Conservation (phyloP, 2,113 vertebrate species). For the Epinephelus cyanopodus region DNA sequence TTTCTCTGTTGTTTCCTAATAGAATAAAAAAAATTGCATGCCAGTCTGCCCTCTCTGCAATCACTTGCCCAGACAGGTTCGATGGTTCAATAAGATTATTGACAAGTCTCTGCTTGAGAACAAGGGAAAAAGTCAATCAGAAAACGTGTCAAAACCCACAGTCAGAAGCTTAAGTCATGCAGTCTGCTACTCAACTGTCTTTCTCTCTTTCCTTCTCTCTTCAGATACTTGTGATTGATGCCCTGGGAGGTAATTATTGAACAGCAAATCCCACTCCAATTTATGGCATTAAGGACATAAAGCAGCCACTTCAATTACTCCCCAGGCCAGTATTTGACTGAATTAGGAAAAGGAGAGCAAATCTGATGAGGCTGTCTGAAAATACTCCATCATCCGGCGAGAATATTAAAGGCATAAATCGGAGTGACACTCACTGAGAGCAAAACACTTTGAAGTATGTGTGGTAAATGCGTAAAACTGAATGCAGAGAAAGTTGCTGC, state of each 20-base stretch:
- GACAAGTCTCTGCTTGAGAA: slow-evolving; percentile 47
- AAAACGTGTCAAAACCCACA: slow-evolving; percentile 31
- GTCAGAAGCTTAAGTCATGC: slow-evolving; percentile 8
- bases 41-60: slow-evolving; percentile 15
- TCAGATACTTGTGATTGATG: slow-evolving; percentile 50
- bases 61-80: slow-evolving; percentile 33
- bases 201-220: slow-evolving; percentile 1
- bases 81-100: slow-evolving; percentile 29
- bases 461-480: slow-evolving; percentile 1
- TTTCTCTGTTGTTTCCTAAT: slow-evolving; percentile 6
- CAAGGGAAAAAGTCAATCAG: slow-evolving; percentile 29
- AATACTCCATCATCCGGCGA: slow-evolving; percentile 20
- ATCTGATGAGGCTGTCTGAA: slow-evolving; percentile 42
- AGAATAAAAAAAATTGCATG: slow-evolving; percentile 28
- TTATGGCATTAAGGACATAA: slow-evolving; percentile 61
- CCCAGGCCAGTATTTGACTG: slow-evolving; percentile 31
- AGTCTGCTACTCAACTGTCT: neutral
- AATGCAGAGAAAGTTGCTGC: neutral
- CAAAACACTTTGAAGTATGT: neutral
- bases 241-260: slow-evolving; percentile 56
- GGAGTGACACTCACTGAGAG: neutral
- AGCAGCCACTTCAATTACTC: slow-evolving; percentile 58
- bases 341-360: slow-evolving; percentile 48
- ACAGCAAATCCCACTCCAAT: slow-evolving; percentile 65
- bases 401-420: slow-evolving; percentile 56